Conservation (phyloP, 2,888 invertebrate genomes). For the Caenorhabditis auriculariae region DNA sequence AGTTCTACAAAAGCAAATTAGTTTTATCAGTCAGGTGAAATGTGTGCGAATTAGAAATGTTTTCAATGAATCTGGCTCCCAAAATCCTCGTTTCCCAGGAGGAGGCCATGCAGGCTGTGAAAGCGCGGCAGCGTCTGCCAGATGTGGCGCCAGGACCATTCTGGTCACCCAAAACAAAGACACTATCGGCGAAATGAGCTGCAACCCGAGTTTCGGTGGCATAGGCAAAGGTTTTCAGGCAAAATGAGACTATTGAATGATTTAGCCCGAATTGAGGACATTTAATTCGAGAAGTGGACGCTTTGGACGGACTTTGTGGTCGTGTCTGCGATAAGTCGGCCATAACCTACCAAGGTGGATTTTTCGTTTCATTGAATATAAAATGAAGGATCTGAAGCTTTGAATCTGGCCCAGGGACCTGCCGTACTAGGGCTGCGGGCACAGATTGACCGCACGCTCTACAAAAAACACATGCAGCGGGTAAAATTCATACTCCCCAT, state of each 20-base stretch:
- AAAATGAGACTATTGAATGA: conserved; percentile 4
- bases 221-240: conserved; percentile 75
- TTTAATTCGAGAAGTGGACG: conserved; percentile 75
- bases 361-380: not conserved
- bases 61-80: too few species aligned
- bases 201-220: conserved; percentile 89
- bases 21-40: too few species aligned
- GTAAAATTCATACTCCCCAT: conserved; percentile 7
- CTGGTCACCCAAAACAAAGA: conserved; percentile 81
- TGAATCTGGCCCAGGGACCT: conserved; percentile 81
- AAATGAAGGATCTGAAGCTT: conserved; percentile 66
- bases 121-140: conserved; percentile 79
- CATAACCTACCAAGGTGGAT: conserved; percentile 48
- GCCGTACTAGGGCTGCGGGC: conserved; percentile 87
- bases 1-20: too few species aligned
- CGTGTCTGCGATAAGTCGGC: conserved; percentile 74
- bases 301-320: conserved; percentile 81
- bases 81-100: conserved; percentile 67
- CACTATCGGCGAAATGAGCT: conserved; percentile 83
- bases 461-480: conserved; percentile 76
- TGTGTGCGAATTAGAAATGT: too few species aligned
- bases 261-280: conserved; percentile 30
- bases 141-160: conserved; percentile 79
- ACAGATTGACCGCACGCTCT: conserved; percentile 81
- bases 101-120: conserved; percentile 90